Conservation (phyloP, 2,113 vertebrate genomes). For the Epinephelus moara region DNA sequence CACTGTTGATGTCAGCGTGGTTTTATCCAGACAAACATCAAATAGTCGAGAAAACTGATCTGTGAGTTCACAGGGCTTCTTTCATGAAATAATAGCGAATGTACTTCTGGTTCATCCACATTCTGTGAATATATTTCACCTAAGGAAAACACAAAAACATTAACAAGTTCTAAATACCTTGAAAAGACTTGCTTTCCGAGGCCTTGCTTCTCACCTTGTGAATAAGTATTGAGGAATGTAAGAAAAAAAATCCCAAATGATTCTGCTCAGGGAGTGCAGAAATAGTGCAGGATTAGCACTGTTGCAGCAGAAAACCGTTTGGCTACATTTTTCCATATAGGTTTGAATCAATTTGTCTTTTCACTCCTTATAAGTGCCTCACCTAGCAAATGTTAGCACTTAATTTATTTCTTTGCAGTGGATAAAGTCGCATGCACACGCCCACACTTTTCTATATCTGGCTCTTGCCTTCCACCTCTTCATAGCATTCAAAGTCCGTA, state of each 20-base stretch:
- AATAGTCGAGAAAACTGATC: neutral
- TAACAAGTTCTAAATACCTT: constrained; percentile 4
- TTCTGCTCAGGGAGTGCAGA: constrained; percentile 22
- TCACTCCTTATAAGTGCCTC: constrained; percentile 46
- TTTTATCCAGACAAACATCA: constrained; percentile 1
- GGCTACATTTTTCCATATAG: constrained; percentile 22
- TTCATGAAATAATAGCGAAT: neutral
- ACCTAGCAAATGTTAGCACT: constrained; percentile 41
- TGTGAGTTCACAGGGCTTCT: neutral
- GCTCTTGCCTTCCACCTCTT: constrained; percentile 59
- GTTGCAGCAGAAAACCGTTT: constrained; percentile 43
- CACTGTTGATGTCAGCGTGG: neutral
- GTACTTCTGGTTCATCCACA: neutral
- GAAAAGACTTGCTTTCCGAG: constrained; percentile 14
- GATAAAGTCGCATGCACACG: constrained; percentile 64
- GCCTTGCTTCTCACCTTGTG: constrained; percentile 19
- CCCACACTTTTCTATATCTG: constrained; percentile 74
- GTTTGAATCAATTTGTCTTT: constrained; percentile 57
- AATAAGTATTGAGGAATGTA: constrained; percentile 20
- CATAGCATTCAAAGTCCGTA: constrained; percentile 70
- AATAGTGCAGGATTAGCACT: constrained; percentile 37
- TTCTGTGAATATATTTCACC: constrained; percentile 1
- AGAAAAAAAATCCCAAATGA: neutral
- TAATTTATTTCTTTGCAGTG: constrained; percentile 62
- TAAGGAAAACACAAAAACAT: constrained; percentile 5